phyloP scores from a whole-genome alignment of 2,797 vertebrate genomes.

The Coregonus sp. region DNA sequence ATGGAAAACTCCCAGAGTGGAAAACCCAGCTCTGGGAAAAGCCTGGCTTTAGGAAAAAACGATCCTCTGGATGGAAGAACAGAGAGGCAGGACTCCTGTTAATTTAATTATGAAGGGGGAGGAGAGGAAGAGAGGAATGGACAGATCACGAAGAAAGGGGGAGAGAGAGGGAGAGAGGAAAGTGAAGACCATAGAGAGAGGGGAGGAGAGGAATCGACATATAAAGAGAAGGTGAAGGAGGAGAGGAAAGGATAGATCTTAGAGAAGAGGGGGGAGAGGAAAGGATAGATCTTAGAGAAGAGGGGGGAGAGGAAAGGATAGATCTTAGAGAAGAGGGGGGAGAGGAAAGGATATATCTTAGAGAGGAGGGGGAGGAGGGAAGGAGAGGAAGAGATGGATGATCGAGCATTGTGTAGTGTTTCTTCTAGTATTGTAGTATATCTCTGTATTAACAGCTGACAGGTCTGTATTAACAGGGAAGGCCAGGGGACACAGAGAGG shows the following conservation, averaged over 20 bases:
- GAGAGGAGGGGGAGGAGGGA: no score
- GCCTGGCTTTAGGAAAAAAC: neutral
- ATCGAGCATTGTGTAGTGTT: no score
- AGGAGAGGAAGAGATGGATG: no score
- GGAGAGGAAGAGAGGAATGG: neutral
- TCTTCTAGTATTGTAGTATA: neutral
- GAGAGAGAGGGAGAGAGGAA: neutral
- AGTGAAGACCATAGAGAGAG: neutral
- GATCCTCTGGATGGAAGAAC: conserved; percentile 1
- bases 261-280: no score
- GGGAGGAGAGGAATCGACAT: neutral
- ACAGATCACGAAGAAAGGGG: neutral
- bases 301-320: no score
- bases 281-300: no score
- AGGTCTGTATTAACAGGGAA: neutral
- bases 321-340: no score
- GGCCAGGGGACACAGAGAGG: neutral
- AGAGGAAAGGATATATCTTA: no score
- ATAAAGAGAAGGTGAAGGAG: no score
- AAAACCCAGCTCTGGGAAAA: conserved; percentile 14
- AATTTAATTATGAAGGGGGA: conserved; percentile 13
- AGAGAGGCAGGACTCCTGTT: conserved; percentile 2
- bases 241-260: neutral
- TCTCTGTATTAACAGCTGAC: neutral
- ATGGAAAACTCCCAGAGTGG: conserved; percentile 5